Evolutionary conservation across 37 sponge, comb jelly and placozoan species (phyloP).

Genomic region (Halisarca cf. caerulea): DNA sequence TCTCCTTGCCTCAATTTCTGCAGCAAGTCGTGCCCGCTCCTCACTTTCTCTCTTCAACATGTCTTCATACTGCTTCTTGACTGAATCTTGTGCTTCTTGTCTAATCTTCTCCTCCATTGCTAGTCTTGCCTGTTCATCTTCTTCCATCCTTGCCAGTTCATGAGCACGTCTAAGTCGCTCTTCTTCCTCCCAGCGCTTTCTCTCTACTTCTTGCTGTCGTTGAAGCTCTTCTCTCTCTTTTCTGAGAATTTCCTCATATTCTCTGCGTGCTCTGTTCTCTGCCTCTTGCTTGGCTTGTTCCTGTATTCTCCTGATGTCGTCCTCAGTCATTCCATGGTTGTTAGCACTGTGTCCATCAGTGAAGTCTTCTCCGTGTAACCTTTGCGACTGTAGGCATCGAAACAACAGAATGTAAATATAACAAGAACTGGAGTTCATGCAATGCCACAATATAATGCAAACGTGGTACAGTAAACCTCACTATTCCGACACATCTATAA

Average conservation of each 20-base stretch:
- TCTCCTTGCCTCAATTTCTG: slow-evolving; percentile 51
- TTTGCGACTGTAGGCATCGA: too few species aligned
- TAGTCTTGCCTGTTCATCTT: slow-evolving; percentile 50
- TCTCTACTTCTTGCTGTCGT: slow-evolving; percentile 28
- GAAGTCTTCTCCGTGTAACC: not conserved
- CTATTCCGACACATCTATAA: too few species aligned
- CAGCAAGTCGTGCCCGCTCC: slow-evolving; percentile 48
- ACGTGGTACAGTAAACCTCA: too few species aligned
- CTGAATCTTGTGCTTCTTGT: not conserved
- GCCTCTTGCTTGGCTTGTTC: slow-evolving; percentile 41
- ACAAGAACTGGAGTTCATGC: too few species aligned
- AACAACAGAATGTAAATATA: too few species aligned
- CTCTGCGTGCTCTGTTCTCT: slow-evolving; percentile 61
- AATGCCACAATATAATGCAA: too few species aligned
- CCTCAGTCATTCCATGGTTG: not conserved
- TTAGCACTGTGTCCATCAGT: not conserved
- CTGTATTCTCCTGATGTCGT: slow-evolving; percentile 15
- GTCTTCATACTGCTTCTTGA: slow-evolving; percentile 19
- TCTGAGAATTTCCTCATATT: slow-evolving; percentile 52
- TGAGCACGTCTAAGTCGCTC: slow-evolving; percentile 20
- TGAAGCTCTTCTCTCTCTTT: slow-evolving; percentile 37
- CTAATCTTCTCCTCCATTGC: slow-evolving; percentile 60
- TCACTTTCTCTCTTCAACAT: slow-evolving; percentile 49
- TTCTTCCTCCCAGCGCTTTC: slow-evolving; percentile 11
- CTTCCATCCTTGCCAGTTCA: slow-evolving; percentile 19